These are phyloP conservation scores for Argyresthia goedartella DNA, from an alignment of 2,888 invertebrate genomes.

Conservation along the genomic window DNA sequence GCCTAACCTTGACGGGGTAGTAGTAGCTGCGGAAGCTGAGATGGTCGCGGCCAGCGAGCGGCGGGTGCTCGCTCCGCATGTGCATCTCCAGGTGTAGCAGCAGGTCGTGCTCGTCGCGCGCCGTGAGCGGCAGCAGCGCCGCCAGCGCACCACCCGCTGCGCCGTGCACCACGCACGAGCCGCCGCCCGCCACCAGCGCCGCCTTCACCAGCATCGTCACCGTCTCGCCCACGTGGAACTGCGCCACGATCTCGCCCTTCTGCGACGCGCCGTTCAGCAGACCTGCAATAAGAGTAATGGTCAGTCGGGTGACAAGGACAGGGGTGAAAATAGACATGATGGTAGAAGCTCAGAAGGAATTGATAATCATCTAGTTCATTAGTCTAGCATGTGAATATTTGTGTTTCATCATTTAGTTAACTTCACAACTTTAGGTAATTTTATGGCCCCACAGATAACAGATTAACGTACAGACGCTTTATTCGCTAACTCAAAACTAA, in stretches of 20 bases:
- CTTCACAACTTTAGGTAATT: too few relatives aligned
- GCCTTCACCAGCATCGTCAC: slow-evolving; percentile 96
- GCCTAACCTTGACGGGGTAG: slow-evolving; percentile 91
- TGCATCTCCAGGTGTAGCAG: slow-evolving; percentile 99
- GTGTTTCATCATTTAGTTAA: slow-evolving; percentile 47
- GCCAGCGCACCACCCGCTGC: slow-evolving; percentile 95
- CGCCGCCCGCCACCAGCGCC: slow-evolving; percentile 96
- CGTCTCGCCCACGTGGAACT: slow-evolving; percentile 97
- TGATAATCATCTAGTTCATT: slow-evolving; percentile 35
- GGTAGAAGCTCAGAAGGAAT: slow-evolving; percentile 29
- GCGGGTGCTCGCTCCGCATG: slow-evolving; percentile 96
- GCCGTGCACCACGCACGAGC: slow-evolving; percentile 96
- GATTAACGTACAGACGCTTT: too few relatives aligned
- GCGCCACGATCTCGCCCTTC: slow-evolving; percentile 92
- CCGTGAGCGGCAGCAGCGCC: slow-evolving; percentile 93
- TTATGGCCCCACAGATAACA: too few relatives aligned
- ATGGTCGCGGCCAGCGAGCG: slow-evolving; percentile 97
- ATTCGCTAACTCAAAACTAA: too few relatives aligned
- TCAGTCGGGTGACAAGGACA: too few relatives aligned
- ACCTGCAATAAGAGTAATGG: too few relatives aligned
- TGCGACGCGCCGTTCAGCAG: slow-evolving; percentile 97
- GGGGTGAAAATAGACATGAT: too few relatives aligned
- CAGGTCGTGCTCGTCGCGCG: slow-evolving; percentile 98
- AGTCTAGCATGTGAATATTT: slow-evolving; percentile 69
- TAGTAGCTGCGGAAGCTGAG: slow-evolving; percentile 97